Base-by-base conservation (phyloP, 2,113 vertebrate genomes). In the Falcunculus frontatus region DNA sequence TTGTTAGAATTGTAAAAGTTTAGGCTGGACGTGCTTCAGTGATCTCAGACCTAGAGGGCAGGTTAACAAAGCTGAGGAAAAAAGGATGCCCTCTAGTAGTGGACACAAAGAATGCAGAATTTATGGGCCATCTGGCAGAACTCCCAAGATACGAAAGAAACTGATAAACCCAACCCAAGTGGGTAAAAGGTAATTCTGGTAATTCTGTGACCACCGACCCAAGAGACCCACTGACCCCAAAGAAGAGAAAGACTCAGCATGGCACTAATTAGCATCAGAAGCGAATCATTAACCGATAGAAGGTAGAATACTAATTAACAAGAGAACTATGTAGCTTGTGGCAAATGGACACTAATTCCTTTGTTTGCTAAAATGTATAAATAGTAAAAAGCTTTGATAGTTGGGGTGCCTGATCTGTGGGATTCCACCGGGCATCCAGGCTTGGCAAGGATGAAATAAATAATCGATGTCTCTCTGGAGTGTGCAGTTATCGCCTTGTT, bases 401-500 rank as follows among this genome's bases (percentile, higher is more conserved):
- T 2, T 27, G 62, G 6, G 29, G 9, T 16, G 62, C n/a, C 35
- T 12, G 30, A 6, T 19, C 10, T 76, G 52, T 22, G 62, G 42
- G 27, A 12, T 27, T 41, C n/a, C 9, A 19, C 22, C 16, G 6
- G 5, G 19, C 27, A 10, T 22, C 29, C 52, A 26, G 44, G 46
- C 27, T 44, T 37, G 46, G 73, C 37, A 21, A 60, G 25, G 32
- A 62, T 41, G 62, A 55, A 47, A 55, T 27, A 55, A 83, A 62
- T 26, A 25, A 30, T 25, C 7, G 0, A 4, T 5, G 6, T 59
- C 16, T 17, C 16, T 13, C 50, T 33, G 47, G 7, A 4, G 10
- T 0, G 15, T 5, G 37, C 37, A 22, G 6, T 27, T 50, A 3
- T 11, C 1, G 0, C 77, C 44, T 21, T 46, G 23, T 5, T 14